Percentiles rank a stretch among this genome's conserved stretches.
These are phyloP conservation scores for Colinus virginianus DNA, from an alignment of 2,113 vertebrate species.

Conservation along the genomic window DNA sequence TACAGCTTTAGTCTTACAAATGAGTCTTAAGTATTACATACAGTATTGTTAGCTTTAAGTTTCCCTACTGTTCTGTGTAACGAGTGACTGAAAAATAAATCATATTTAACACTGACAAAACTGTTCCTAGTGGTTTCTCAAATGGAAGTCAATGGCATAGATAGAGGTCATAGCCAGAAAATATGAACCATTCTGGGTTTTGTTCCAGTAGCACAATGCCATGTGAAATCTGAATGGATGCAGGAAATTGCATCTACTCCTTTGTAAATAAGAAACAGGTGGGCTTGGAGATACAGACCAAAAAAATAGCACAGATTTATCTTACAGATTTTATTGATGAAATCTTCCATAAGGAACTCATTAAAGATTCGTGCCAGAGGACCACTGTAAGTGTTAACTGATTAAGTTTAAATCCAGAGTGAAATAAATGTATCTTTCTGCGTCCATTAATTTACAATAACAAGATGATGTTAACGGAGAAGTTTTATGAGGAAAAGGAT, in stretches of 20 bases:
- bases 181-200: fast-evolving
- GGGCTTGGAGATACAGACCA: not conserved
- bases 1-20: conserved; percentile 1
- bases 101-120: not conserved
- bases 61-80: not conserved
- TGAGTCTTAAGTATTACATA: not conserved
- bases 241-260: not conserved
- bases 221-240: not conserved
- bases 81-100: conserved; percentile 47
- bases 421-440: not conserved
- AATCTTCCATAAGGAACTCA: not conserved
- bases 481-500: not conserved
- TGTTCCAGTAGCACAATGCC: not conserved
- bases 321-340: not conserved
- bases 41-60: not conserved
- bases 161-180: not conserved
- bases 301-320: not conserved
- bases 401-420: not conserved
- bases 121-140: not conserved
- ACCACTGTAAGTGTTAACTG: not conserved
- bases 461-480: not conserved
- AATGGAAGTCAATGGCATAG: not conserved
- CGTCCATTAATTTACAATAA: not conserved
- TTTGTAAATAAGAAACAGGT: conserved; percentile 17
- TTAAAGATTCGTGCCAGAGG: not conserved